Conservation (phyloP, 2,113 vertebrate genomes). For the Triplophysa tibetana region DNA sequence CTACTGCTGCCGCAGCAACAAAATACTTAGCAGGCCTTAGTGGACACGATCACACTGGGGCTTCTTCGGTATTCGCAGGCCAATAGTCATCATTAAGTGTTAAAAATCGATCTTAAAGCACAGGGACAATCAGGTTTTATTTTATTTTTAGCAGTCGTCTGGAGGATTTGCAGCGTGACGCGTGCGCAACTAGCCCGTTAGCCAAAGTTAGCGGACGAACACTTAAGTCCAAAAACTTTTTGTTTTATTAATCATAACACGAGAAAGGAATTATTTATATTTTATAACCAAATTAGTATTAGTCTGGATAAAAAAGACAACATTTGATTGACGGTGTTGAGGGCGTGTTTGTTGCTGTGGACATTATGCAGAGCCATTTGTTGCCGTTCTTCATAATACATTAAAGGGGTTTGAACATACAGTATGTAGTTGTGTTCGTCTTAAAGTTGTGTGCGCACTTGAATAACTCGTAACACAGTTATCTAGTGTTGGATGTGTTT, state of each 20-base stretch:
- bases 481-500: background rate
- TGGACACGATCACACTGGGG: background rate
- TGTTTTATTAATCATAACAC: background rate
- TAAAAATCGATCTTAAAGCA: background rate
- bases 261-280: background rate
- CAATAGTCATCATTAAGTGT: background rate
- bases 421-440: background rate
- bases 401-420: background rate
- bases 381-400: background rate
- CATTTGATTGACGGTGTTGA: no score
- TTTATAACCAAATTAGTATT: no score
- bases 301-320: no score
- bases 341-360: background rate
- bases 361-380: background rate
- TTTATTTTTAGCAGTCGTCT: background rate
- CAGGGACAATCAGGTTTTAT: background rate
- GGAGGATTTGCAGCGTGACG: constrained; percentile 7
- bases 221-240: constrained; percentile 30
- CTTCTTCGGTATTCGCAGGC: constrained; percentile 1
- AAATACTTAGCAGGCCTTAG: constrained; percentile 37
- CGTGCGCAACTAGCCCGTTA: constrained; percentile 26
- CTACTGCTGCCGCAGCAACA: constrained; percentile 29
- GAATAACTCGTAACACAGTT: background rate
- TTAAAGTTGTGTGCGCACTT: background rate
- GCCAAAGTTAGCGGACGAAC: constrained; percentile 13